A percentile compares a stretch with the other conserved stretches of the same genome.
Conservation (phyloP, 1,140 invertebrate genomes). For the Lysiphlebus fabarum region DNA sequence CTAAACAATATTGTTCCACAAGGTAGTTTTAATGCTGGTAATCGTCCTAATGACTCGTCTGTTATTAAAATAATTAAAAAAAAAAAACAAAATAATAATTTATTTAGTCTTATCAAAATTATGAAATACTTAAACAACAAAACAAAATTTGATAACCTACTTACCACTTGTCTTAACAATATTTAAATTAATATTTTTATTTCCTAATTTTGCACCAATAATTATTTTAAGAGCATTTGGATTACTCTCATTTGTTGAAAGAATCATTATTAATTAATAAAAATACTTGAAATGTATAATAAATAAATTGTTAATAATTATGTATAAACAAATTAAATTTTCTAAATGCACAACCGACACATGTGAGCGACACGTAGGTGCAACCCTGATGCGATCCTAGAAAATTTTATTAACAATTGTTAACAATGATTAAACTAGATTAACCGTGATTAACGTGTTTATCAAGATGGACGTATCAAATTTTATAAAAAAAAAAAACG, state of each 20-base stretch:
- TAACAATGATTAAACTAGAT: too few species aligned
- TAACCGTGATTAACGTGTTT: too few species aligned
- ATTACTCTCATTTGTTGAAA: slow-evolving; percentile 69
- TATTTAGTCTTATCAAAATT: slow-evolving; percentile 2
- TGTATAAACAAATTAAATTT: slow-evolving; percentile 41
- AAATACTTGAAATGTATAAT: slow-evolving; percentile 41
- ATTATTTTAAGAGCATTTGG: slow-evolving; percentile 68
- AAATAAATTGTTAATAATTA: slow-evolving; percentile 32
- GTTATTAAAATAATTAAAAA: too few species aligned
- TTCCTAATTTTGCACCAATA: slow-evolving; percentile 63
- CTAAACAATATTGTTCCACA: slow-evolving; percentile 56
- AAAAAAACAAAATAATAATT: slow-evolving; percentile 28
- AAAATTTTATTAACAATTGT: too few species aligned
- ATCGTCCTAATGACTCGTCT: slow-evolving; percentile 41
- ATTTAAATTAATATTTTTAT: slow-evolving; percentile 56
- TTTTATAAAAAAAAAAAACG: too few species aligned
- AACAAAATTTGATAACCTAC: slow-evolving; percentile 28
- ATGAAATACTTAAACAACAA: background rate
- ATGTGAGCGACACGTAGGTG: slow-evolving; percentile 37
- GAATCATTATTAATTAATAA: slow-evolving; percentile 59
- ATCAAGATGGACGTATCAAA: too few species aligned
- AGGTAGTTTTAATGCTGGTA: slow-evolving; percentile 56
- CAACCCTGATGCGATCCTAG: background rate
- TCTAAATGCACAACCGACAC: slow-evolving; percentile 38
- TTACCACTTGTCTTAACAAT: slow-evolving; percentile 60